Percentiles rank a stretch among this genome's conserved stretches.
Conservation (phyloP, 2,113 vertebrate species). For the Nettapus auritus region DNA sequence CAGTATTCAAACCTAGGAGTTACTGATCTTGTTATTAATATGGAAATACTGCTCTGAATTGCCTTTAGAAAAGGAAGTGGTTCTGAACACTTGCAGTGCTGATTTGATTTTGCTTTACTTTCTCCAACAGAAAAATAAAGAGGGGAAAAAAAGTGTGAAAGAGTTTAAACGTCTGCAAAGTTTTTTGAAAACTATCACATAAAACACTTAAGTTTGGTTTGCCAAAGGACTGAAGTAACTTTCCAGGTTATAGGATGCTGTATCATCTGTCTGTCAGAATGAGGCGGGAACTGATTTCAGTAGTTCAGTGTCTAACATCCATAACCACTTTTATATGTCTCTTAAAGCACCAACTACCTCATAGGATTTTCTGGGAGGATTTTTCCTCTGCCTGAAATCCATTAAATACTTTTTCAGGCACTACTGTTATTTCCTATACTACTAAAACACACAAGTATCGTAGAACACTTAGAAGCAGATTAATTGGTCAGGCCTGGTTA, state of each 20-base stretch:
- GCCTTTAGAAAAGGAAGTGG: background rate
- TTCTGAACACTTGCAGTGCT: background rate
- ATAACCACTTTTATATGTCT: background rate
- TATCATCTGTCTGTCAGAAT: background rate
- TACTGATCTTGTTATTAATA: background rate
- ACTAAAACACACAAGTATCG: background rate
- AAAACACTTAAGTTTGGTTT: background rate
- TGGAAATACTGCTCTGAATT: background rate
- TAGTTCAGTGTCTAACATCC: background rate
- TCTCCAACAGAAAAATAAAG: background rate
- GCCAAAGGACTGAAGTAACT: background rate
- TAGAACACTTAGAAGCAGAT: slow-evolving; percentile 16
- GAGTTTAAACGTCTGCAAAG: background rate
- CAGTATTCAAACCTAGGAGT: background rate
- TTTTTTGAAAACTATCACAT: background rate
- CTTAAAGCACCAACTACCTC: background rate
- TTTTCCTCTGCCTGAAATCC: background rate
- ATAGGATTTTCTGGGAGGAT: background rate
- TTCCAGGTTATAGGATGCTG: background rate
- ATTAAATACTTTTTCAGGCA: slow-evolving; percentile 3
- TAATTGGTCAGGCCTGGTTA: slow-evolving; percentile 5
- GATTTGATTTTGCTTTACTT: background rate
- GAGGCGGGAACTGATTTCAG: background rate
- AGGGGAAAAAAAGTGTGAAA: background rate
- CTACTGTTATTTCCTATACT: slow-evolving; percentile 19